These are phyloP conservation scores for Heliconius ismenius DNA, from an alignment of 2,888 invertebrate genomes.

Conservation along the genomic window DNA sequence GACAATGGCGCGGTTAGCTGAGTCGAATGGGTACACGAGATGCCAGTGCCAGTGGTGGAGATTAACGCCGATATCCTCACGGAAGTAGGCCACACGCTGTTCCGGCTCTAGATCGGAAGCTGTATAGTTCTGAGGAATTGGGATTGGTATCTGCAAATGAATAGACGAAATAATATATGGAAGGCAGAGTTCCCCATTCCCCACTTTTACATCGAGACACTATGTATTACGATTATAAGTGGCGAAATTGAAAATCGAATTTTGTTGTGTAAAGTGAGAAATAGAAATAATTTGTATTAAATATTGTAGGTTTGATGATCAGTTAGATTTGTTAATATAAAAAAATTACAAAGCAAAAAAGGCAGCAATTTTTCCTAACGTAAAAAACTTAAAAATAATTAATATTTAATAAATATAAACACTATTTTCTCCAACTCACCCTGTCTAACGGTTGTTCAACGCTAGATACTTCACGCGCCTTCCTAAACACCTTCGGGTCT, in stretches of 20 bases:
- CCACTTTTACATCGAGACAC: no score
- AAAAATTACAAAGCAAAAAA: no score
- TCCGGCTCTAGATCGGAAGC: slow-evolving; percentile 88
- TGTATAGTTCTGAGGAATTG: slow-evolving; percentile 88
- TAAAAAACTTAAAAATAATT: no score
- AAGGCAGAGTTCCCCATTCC: not conserved
- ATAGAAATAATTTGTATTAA: no score
- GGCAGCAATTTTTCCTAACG: no score
- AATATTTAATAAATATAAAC: no score
- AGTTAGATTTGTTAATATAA: no score
- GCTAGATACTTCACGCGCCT: slow-evolving; percentile 86
- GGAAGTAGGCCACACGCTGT: slow-evolving; percentile 91
- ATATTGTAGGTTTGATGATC: no score
- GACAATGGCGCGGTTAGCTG: slow-evolving; percentile 81
- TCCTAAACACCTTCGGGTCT: slow-evolving; percentile 86
- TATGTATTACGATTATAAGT: no score
- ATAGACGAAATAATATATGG: not conserved
- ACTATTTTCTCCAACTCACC: slow-evolving; percentile 61
- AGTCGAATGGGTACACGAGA: slow-evolving; percentile 90
- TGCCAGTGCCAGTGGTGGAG: slow-evolving; percentile 97
- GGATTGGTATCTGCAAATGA: slow-evolving; percentile 81
- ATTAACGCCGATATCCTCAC: slow-evolving; percentile 92
- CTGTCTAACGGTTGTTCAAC: slow-evolving; percentile 83
- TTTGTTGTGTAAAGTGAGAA: no score
- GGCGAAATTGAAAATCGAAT: no score